A percentile compares a stretch with the other conserved stretches of the same genome.
Evolutionary conservation across 2,888 invertebrate genomes (phyloP).

Genomic region (Macrophya alboannulata): DNA sequence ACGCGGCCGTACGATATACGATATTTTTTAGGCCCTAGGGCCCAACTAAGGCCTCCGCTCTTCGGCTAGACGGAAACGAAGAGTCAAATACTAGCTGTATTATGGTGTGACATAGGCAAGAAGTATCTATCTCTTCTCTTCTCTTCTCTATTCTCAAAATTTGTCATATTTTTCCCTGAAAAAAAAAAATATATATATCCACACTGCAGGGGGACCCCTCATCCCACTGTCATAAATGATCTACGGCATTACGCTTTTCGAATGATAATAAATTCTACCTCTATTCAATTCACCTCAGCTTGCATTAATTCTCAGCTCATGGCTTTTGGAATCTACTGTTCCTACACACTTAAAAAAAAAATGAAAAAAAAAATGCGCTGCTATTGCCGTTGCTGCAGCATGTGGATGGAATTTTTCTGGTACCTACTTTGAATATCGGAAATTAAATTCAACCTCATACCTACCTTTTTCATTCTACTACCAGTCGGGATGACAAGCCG

Average conservation of each 20-base stretch:
- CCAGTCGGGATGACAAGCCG: slow-evolving; percentile 38
- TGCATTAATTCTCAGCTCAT: slow-evolving; percentile 42
- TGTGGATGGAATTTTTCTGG: slow-evolving; percentile 32
- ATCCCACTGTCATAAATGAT: slow-evolving; percentile 36
- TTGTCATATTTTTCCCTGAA: slow-evolving; percentile 38
- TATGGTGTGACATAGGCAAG: slow-evolving; percentile 13
- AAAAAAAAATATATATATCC: not conserved
- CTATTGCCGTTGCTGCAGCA: not conserved
- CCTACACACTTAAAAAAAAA: not conserved
- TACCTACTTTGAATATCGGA: slow-evolving; percentile 25
- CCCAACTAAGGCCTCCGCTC: slow-evolving; percentile 51
- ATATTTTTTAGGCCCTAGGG: slow-evolving; percentile 55
- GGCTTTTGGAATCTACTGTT: slow-evolving; percentile 30
- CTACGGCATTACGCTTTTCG: slow-evolving; percentile 49
- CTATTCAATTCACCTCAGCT: slow-evolving; percentile 43
- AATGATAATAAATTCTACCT: slow-evolving; percentile 52
- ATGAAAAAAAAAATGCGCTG: no score
- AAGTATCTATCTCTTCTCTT: slow-evolving; percentile 21
- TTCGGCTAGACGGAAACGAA: slow-evolving; percentile 45
- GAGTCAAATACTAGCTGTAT: slow-evolving; percentile 5
- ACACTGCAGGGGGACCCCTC: not conserved
- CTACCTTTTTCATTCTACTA: slow-evolving; percentile 16
- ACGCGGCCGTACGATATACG: slow-evolving; percentile 52
- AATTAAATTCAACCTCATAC: slow-evolving; percentile 25
- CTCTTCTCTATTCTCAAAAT: slow-evolving; percentile 10